phyloP scores from a whole-genome alignment of 2,888 invertebrate species.

The Zhuqinia jingwanae region DNA sequence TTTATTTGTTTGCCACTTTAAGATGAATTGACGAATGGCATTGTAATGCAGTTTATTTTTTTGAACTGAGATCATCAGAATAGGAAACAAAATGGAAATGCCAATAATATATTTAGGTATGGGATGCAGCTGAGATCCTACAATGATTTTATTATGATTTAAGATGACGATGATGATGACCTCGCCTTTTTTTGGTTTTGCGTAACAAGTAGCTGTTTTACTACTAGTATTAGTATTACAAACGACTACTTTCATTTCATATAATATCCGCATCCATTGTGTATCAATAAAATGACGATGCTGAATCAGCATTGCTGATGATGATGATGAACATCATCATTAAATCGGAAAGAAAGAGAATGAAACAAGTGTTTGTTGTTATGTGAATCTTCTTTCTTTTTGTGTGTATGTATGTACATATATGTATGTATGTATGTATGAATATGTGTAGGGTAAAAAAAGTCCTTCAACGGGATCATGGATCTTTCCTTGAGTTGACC shows the following conservation, averaged over 20 bases:
- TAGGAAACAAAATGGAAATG: neutral
- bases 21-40: neutral
- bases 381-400: neutral
- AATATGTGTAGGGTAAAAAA: too few relatives aligned
- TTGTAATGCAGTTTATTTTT: neutral
- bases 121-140: too few relatives aligned
- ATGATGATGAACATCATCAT: neutral
- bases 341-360: neutral
- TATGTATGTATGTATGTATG: neutral
- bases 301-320: too few relatives aligned
- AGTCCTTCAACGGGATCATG: constrained; percentile 62
- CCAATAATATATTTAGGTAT: neutral
- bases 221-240: neutral
- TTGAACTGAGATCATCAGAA: neutral
- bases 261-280: too few relatives aligned
- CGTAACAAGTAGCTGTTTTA: neutral
- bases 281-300: neutral
- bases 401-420: neutral
- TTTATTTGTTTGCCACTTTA: too few relatives aligned
- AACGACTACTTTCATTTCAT: neutral
- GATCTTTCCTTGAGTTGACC: constrained; percentile 64
- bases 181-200: constrained; percentile 19
- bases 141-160: too few relatives aligned
- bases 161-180: constrained; percentile 8
- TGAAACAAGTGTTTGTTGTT: neutral